Percentiles rank a stretch among this genome's conserved stretches.
Conservation (phyloP, 2,797 vertebrate species). For the Eleutherodactylus coqui region DNA sequence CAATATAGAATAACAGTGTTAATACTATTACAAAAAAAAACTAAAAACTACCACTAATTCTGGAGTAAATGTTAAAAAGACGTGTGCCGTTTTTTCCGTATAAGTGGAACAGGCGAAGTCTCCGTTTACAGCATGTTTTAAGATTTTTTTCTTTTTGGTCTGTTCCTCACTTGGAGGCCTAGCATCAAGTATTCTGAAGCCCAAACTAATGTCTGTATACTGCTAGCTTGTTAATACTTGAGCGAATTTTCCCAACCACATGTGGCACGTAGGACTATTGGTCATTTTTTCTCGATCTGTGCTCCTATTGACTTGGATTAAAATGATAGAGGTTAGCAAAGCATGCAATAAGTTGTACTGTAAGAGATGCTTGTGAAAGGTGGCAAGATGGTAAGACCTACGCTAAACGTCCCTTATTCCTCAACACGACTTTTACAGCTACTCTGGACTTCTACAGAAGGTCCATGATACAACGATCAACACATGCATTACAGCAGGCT, state of each 20-base stretch:
- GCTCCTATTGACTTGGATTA: neutral
- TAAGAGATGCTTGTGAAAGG: neutral
- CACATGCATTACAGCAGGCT: conserved; percentile 61
- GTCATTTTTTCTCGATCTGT: neutral
- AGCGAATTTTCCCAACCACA: neutral
- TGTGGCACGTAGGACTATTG: neutral
- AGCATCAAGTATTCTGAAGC: conserved; percentile 41
- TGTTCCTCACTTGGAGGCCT: neutral
- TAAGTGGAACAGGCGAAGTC: neutral
- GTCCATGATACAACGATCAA: conserved; percentile 68
- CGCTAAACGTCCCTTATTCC: conserved; percentile 15
- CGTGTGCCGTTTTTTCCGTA: neutral
- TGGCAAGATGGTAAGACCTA: neutral
- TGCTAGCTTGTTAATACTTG: conserved; percentile 32
- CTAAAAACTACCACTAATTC: neutral
- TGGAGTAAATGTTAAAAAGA: conserved; percentile 7
- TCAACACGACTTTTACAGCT: neutral
- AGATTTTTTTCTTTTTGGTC: conserved; percentile 54
- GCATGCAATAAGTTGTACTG: conserved; percentile 19
- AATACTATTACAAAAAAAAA: conserved; percentile 23
- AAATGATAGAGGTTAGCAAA: neutral
- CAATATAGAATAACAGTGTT: conserved; percentile 57
- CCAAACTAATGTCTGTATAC: conserved; percentile 32
- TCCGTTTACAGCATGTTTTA: conserved; percentile 57
- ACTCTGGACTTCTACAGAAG: conserved; percentile 52